Percentiles rank a stretch among this genome's conserved stretches.
These are phyloP conservation scores for Octopus sinensis DNA, from an alignment of 1,140 invertebrate species.

Conservation along the genomic window DNA sequence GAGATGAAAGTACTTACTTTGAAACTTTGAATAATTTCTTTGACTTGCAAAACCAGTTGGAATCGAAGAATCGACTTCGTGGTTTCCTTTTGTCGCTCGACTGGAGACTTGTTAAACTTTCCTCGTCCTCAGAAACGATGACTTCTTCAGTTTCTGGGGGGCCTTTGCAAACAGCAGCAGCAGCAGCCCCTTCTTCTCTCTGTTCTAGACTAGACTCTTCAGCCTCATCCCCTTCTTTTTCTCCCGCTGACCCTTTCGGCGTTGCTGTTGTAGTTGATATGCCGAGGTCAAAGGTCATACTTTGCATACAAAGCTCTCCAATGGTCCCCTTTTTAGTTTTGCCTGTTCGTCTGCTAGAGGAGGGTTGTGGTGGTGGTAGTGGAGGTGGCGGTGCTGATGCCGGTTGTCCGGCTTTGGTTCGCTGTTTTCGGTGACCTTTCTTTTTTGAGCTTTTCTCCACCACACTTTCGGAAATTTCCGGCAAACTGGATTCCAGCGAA, in stretches of 20 bases:
- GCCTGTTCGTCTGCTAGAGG: slow-evolving; percentile 27
- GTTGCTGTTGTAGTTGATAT: slow-evolving; percentile 28
- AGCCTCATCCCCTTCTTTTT: slow-evolving; percentile 17
- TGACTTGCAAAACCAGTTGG: slow-evolving; percentile 47
- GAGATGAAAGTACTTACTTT: slow-evolving; percentile 42
- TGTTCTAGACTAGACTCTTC: background rate
- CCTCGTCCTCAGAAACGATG: slow-evolving; percentile 39
- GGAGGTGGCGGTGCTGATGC: slow-evolving; percentile 20
- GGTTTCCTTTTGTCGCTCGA: slow-evolving; percentile 44
- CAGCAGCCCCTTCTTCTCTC: slow-evolving; percentile 25
- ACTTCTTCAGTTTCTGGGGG: slow-evolving; percentile 29
- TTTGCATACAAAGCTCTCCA: slow-evolving; percentile 48
- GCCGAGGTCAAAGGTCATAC: slow-evolving; percentile 51
- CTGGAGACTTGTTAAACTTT: slow-evolving; percentile 24
- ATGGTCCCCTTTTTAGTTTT: slow-evolving; percentile 48
- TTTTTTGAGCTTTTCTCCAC: slow-evolving; percentile 18
- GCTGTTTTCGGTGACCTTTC: slow-evolving; percentile 17
- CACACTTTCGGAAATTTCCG: slow-evolving; percentile 30
- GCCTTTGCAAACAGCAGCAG: slow-evolving; percentile 23
- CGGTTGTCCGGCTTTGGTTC: background rate
- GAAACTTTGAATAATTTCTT: slow-evolving; percentile 54
- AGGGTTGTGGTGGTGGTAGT: slow-evolving; percentile 22
- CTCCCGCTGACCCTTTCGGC: slow-evolving; percentile 12
- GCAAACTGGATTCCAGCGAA: slow-evolving; percentile 25
- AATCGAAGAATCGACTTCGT: slow-evolving; percentile 43